Base-by-base conservation (phyloP, 2,888 invertebrate species). In the Diogma glabrata region DNA sequence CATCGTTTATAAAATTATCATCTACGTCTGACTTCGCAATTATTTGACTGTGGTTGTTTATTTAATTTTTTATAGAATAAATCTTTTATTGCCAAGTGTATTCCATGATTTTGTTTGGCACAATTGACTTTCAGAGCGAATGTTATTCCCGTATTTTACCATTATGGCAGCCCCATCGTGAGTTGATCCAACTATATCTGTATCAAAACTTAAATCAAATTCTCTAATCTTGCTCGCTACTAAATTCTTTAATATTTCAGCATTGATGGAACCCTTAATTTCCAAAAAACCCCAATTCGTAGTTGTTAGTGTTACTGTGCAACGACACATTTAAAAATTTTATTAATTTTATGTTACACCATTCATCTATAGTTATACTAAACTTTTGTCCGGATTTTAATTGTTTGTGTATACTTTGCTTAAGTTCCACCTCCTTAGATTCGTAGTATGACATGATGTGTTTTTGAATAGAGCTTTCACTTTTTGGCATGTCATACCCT, bases 301-400 rank as follows among this genome's bases (percentile, higher is more conserved):
- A n/a, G n/a, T n/a, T n/a, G n/a, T n/a, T n/a, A n/a, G n/a, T n/a
- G n/a, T 46, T 46, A 24, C 46, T 24, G 16, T 28, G 22, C n/a
- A 47, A 28, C 14, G 47, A 28, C 26, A 47, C 28, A 5, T 47
- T 47, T 9, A 47, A 28, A 28, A 28, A 47, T 47, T 24, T 23
- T 47, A 12, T 47, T 14, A 47, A 4, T n/a, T 47, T 14, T 26
- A 23, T 28, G 16, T 16, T 28, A 17, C 24, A 12, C 28, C 47
- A 47, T 47, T 47, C 47, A 7, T 47, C 47, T 14, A 47, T 19
- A 19, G 47, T 47, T n/a, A 47, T 47, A 28, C 47, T 47, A 28
- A 28, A 47, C 28, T 19, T 47, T 47, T 47, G 28, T 14, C 28
- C 47, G 14, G 17, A n/a, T 24, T 36, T 36, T 17, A 36, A 6